Percentiles rank a stretch among this genome's conserved stretches.
phyloP scores from a whole-genome alignment of 2,888 invertebrate species.

The Andrena bucephala region DNA sequence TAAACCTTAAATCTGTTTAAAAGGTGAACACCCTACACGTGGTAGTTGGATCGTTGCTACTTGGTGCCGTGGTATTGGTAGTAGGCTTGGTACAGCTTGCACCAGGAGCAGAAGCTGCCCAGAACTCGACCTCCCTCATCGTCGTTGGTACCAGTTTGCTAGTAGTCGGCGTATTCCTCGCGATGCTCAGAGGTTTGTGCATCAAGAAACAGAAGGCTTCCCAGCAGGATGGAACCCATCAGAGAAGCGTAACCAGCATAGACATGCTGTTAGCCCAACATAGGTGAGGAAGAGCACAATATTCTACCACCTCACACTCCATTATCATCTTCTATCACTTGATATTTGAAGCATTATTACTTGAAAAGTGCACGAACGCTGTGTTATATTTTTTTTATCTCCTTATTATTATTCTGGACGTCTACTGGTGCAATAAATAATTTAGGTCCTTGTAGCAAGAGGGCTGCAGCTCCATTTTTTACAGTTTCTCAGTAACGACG shows the following conservation, averaged over 20 bases:
- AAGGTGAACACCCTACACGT: conserved; percentile 91
- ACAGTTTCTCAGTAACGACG: too few species aligned
- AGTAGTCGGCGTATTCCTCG: conserved; percentile 88
- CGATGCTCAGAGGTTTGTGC: conserved; percentile 89
- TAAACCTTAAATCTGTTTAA: background rate
- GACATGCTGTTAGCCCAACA: conserved; percentile 86
- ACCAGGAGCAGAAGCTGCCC: conserved; percentile 91
- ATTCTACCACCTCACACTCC: too few species aligned
- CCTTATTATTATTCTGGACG: too few species aligned
- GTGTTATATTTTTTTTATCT: too few species aligned
- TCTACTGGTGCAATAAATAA: too few species aligned
- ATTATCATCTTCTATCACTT: background rate
- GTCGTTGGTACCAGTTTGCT: conserved; percentile 89
- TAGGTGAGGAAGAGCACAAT: conserved; percentile 76
- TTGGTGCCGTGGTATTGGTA: conserved; percentile 91
- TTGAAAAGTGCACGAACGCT: background rate
- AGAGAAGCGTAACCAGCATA: conserved; percentile 86
- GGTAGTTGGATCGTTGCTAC: conserved; percentile 90
- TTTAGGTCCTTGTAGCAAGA: too few species aligned
- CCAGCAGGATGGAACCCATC: conserved; percentile 85
- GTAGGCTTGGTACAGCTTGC: conserved; percentile 92
- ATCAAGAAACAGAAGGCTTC: conserved; percentile 87
- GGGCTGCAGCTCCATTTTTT: too few species aligned
- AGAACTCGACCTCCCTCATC: conserved; percentile 90
- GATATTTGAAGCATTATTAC: background rate